phyloP scores from a whole-genome alignment of 2,888 invertebrate species.

The Blastobasis lacticolella region DNA sequence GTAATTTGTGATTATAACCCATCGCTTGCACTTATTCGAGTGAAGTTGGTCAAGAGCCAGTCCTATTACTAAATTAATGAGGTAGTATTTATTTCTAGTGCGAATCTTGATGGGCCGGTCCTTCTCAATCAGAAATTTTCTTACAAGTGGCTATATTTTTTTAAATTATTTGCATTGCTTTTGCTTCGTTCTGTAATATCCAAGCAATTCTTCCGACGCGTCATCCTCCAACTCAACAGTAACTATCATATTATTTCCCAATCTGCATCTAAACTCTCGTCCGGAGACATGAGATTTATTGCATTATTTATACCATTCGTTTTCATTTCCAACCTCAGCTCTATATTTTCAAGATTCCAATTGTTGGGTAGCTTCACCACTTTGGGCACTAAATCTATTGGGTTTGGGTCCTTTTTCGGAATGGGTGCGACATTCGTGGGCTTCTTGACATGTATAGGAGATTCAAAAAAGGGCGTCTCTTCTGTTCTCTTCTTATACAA shows the following conservation, averaged over 20 bases:
- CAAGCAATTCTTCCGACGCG: too few relatives aligned
- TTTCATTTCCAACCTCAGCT: constrained; percentile 48
- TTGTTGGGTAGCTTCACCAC: constrained; percentile 71
- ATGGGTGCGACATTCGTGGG: constrained; percentile 5
- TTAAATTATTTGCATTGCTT: too few relatives aligned
- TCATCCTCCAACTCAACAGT: not conserved
- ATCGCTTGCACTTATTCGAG: too few relatives aligned
- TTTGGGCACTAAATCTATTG: constrained; percentile 56
- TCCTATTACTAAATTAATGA: too few relatives aligned
- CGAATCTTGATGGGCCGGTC: too few relatives aligned
- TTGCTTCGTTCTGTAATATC: too few relatives aligned
- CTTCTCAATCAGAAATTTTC: too few relatives aligned
- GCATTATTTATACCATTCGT: constrained; percentile 35
- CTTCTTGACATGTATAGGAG: not conserved
- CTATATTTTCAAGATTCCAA: constrained; percentile 74
- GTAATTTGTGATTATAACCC: too few relatives aligned
- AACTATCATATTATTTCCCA: constrained; percentile 62
- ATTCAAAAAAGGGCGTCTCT: not conserved
- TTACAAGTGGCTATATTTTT: too few relatives aligned
- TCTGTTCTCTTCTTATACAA: constrained; percentile 4
- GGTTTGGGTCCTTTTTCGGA: constrained; percentile 16
- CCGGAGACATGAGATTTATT: constrained; percentile 42
- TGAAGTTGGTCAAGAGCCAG: too few relatives aligned
- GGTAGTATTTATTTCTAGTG: too few relatives aligned
- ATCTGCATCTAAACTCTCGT: constrained; percentile 55